A percentile compares a stretch with the other conserved stretches of the same genome.
phyloP scores from a whole-genome alignment of 1,140 invertebrate genomes.

The Aphis gossypii region DNA sequence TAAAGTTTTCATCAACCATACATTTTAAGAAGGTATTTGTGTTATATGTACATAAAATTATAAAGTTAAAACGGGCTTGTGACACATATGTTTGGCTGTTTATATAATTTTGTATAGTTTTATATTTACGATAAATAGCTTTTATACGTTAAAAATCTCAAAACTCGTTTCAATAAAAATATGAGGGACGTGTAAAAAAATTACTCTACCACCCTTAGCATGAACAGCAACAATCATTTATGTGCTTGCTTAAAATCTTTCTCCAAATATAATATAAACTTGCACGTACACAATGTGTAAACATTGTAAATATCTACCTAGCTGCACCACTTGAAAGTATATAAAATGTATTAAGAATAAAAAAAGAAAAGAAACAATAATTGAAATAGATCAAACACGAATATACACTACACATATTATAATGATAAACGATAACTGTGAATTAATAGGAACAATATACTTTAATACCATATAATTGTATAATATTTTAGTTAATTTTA shows the following conservation, averaged over 20 bases:
- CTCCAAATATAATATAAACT: conserved; percentile 22
- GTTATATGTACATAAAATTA: neutral
- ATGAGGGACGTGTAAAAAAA: neutral
- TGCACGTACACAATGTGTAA: neutral
- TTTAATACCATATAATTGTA: neutral
- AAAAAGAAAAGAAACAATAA: neutral
- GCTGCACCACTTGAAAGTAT: neutral
- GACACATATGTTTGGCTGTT: neutral
- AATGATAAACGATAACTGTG: neutral
- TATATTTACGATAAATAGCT: neutral
- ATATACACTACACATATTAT: neutral
- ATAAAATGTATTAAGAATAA: neutral
- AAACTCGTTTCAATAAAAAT: conserved; percentile 7
- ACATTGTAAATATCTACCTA: conserved; percentile 1
- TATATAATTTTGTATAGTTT: neutral
- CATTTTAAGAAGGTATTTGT: neutral
- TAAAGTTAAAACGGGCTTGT: neutral
- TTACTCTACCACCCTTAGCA: neutral
- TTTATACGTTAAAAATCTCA: neutral
- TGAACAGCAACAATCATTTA: neutral
- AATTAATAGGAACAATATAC: neutral
- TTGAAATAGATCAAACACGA: neutral
- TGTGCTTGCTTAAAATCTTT: conserved; percentile 20
- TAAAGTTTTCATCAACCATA: neutral
- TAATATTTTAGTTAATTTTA: neutral